phyloP scores from a whole-genome alignment of 2,113 vertebrate species.

The Podarcis raffonei region DNA sequence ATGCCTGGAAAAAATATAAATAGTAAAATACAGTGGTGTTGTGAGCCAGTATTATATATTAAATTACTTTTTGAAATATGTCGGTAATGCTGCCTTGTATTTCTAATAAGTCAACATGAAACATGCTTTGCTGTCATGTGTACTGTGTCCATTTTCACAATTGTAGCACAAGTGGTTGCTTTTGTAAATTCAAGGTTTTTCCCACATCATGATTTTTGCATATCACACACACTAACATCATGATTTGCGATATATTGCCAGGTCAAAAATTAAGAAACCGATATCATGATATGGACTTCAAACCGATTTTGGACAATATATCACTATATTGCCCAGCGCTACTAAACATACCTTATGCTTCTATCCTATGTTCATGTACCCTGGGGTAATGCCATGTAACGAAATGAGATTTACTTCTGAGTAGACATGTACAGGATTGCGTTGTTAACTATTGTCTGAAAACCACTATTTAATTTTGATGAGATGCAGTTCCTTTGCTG shows the following conservation, averaged over 20 bases:
- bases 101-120: not conserved
- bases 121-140: not conserved
- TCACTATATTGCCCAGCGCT: too few relatives aligned
- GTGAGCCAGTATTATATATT: not conserved
- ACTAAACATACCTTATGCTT: too few relatives aligned
- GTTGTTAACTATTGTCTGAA: not conserved
- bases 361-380: too few relatives aligned
- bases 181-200: not conserved
- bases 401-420: too few relatives aligned
- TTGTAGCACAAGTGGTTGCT: conserved; percentile 5
- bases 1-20: not conserved
- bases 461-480: not conserved
- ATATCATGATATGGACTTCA: too few relatives aligned
- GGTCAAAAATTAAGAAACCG: too few relatives aligned
- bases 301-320: too few relatives aligned
- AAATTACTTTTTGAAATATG: conserved; percentile 3
- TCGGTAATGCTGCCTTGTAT: not conserved
- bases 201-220: not conserved
- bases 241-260: too few relatives aligned
- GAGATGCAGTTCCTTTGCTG: not conserved
- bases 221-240: too few relatives aligned
- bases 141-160: conserved; percentile 13
- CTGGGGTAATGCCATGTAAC: too few relatives aligned
- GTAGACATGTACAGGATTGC: not conserved
- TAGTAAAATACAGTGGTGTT: conserved; percentile 14